Evolutionary conservation across 2,888 invertebrate species (phyloP).

Genomic region (Philhelius pedissequus): DNA sequence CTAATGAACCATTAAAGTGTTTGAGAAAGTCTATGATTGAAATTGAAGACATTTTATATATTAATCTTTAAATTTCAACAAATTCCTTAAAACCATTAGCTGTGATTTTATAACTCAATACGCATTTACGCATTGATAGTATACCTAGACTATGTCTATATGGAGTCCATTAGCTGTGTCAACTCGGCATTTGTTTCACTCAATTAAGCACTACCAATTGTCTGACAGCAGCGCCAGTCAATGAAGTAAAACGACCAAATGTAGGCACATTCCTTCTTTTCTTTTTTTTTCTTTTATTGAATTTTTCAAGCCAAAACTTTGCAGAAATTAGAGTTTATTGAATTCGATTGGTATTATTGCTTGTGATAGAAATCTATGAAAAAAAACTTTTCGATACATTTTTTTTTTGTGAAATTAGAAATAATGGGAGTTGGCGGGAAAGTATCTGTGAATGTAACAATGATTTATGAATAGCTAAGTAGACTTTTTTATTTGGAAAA

Average conservation of each 20-base stretch:
- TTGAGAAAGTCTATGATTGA: too few relatives aligned
- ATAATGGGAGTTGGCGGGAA: too few relatives aligned
- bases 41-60: too few relatives aligned
- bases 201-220: background rate
- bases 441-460: too few relatives aligned
- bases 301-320: background rate
- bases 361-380: background rate
- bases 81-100: background rate
- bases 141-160: background rate
- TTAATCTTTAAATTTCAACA: too few relatives aligned
- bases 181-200: background rate
- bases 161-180: constrained; percentile 1
- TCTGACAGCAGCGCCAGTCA: background rate
- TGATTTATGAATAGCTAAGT: too few relatives aligned
- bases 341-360: background rate
- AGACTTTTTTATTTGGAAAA: too few relatives aligned
- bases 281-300: background rate
- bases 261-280: background rate
- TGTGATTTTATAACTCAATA: background rate
- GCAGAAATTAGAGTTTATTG: background rate
- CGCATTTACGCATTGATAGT: background rate
- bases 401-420: too few relatives aligned
- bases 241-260: background rate
- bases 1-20: too few relatives aligned
- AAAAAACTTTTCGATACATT: background rate